Base-by-base conservation (phyloP, 2,113 vertebrate species). In the Thunnus thynnus region DNA sequence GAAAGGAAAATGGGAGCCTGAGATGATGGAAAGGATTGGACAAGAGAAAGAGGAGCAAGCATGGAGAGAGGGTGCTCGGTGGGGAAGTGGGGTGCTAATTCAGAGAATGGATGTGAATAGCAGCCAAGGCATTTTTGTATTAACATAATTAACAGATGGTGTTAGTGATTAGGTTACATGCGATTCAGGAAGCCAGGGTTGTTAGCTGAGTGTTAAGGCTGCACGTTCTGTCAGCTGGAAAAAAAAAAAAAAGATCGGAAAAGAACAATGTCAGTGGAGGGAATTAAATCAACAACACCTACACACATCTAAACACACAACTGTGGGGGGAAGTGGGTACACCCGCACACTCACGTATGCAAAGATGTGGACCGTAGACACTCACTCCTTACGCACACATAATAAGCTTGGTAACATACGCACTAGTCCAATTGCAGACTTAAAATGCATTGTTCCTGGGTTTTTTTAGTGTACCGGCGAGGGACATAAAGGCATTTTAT, bases 91-190 rank as follows among this genome's bases (percentile, higher is more conserved):
- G 80, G 82, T 84, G 89, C 82, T 88, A 89, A 88, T 87, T 92
- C 85, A 86, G 85, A 88, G 92, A 93, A 92, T 90, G 85, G 79
- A 87, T 88, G 88, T 82, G 90, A 93, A 91, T 89, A 80, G 89
- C 89, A 90, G 89, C 92, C 91, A 90, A 93, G 76, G 89, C 86
- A 89, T 91, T 93, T 92, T 91, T 93, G 84, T 91, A 93, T 94
- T 94, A 94, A 92, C 92, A 92, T 94, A 93, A 94, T 95, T 94
- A 94, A 94, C 94, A 95, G 94, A 95, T 94, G 94, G 94, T 91
- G 90, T 91, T 73, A 93, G 92, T 94, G 92, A 94, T 95, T 93
- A 92, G 90, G 87, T 94, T 93, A 94, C 88, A 93, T 89, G 91
- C 80, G 75, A 91, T 91, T 94, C 88, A 91, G 91, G 91, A 94